Conservation (phyloP, 1,140 invertebrate genomes). For the Diabrotica undecimpunctata region DNA sequence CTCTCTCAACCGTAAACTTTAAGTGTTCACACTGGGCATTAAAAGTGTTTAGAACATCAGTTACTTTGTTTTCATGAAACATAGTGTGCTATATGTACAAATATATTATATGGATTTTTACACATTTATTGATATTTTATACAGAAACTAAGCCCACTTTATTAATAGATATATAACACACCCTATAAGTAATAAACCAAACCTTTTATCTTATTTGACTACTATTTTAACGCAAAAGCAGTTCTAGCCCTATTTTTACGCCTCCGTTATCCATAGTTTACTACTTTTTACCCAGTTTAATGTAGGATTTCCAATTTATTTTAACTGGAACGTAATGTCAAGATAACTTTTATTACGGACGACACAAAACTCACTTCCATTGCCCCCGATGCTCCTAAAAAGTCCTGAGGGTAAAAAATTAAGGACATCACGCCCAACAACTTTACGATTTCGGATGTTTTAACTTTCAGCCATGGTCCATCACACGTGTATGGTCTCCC, state of each 20-base stretch:
- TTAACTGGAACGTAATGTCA: constrained; percentile 1
- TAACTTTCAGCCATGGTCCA: neutral
- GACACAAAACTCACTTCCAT: constrained; percentile 1
- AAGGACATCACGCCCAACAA: neutral
- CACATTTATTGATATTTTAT: too few species aligned
- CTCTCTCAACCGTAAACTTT: too few species aligned
- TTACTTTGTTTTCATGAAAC: too few species aligned
- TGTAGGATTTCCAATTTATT: constrained; percentile 2
- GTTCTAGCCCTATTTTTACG: neutral
- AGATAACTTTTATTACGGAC: neutral
- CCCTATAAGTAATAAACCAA: too few species aligned
- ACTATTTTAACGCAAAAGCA: too few species aligned
- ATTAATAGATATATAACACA: too few species aligned
- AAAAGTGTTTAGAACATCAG: too few species aligned
- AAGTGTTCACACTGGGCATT: too few species aligned
- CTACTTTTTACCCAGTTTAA: constrained; percentile 2
- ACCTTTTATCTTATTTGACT: too few species aligned
- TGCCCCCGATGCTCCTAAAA: neutral
- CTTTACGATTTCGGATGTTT: constrained; percentile 2
- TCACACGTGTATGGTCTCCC: neutral
- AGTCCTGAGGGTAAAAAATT: neutral
- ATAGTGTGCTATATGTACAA: too few species aligned
- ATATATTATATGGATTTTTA: too few species aligned
- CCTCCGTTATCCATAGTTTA: neutral
- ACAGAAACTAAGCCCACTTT: too few species aligned